These are phyloP conservation scores for Actenoides hombroni DNA, from an alignment of 2,113 vertebrate genomes.

Conservation along the genomic window DNA sequence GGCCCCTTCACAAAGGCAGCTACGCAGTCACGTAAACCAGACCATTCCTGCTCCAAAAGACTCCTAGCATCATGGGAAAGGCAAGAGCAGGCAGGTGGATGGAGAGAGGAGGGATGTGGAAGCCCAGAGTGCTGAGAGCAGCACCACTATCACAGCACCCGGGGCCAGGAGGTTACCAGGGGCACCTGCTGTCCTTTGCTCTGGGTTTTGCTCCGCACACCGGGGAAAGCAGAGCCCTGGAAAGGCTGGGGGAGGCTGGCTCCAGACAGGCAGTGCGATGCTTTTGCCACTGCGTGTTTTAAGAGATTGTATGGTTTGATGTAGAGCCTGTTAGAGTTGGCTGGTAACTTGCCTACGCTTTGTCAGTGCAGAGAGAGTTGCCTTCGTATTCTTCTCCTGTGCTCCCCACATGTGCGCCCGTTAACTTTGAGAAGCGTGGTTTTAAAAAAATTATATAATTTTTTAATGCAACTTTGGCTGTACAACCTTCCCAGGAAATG, in stretches of 20 bases:
- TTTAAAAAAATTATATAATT: background rate
- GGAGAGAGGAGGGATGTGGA: background rate
- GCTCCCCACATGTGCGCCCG: background rate
- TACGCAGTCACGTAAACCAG: background rate
- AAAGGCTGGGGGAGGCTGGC: background rate
- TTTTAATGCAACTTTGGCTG: background rate
- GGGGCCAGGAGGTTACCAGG: background rate
- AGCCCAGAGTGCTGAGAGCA: background rate
- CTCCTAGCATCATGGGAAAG: background rate
- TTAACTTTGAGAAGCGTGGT: background rate
- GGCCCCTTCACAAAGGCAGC: background rate
- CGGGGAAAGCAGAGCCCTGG: background rate
- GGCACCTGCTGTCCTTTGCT: background rate
- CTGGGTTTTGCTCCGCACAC: background rate
- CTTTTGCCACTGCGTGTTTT: background rate
- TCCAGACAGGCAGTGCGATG: background rate
- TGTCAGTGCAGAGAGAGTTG: slow-evolving; percentile 1
- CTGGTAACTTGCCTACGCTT: background rate
- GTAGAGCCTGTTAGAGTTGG: background rate
- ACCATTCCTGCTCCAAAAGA: background rate
- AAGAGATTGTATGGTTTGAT: background rate
- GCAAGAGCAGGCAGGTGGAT: background rate
- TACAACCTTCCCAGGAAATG: background rate
- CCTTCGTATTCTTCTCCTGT: background rate
- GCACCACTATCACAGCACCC: background rate